Base-by-base conservation (phyloP, 1,140 invertebrate species). In the Campoletis sonorensis region DNA sequence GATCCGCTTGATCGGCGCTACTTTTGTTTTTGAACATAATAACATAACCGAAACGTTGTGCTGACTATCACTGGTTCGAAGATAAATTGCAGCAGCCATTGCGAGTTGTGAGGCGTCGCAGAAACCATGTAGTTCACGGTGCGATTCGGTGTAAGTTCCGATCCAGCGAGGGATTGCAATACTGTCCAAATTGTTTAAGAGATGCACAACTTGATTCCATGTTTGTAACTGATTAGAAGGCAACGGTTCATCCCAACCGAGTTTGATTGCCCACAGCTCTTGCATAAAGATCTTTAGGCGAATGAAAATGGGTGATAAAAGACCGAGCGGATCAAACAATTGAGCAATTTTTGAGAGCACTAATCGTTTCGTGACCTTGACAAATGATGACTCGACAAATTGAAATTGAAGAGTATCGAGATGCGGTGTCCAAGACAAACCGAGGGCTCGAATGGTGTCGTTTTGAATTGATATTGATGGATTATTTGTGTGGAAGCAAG, bases 1-100 rank as follows among this genome's bases (percentile, higher is more conserved):
- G 10, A 87, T 67, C 51, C 73, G 58, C 84, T 92, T 90, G 15
- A 91, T 33, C 11, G 91, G 91, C 18, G 91, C 89, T 10, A 92
- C 89, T 72, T 83, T 86, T 10, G 88, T 86, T 85, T 92, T 92
- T 0, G 89, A 86, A 71, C 85, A 85, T 51, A 92, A 58, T 21
- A 92, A 78, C 18, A 33, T 51, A 0, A 85, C 82, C 10, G 80
- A 40, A 1, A 87, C 80, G 4, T 84, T 45, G 3, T 80, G 76
- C 23, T 79, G 45, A 58, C 68, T 30, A 79, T 84, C 80, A 33
- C 70, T 73, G 0, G 81, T 81, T 73, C 86, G 79, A 11, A 89
- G 33, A 84, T 89, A 90, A 13, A 89, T 68, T 11, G 85, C 85
- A 37, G 88, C 86, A 83, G 85, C 88, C 71, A 88, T 89, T 0